Evolutionary conservation across 2,113 vertebrate genomes (phyloP), one percentile per base, ranked within the genome.

Genomic region (Nerophis ophidion): DNA sequence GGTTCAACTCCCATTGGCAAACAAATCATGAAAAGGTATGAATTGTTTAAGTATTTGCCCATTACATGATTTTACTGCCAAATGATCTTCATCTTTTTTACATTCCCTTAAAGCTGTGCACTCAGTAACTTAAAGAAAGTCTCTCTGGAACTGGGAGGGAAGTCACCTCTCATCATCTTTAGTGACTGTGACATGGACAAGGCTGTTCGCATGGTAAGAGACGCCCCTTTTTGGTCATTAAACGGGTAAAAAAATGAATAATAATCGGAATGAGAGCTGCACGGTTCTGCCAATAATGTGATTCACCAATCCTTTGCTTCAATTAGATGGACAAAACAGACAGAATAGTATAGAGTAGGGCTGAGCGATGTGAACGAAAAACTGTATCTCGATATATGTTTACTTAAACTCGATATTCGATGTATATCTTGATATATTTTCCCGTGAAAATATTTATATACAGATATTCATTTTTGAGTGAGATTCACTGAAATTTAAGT

Each of bases 1-100:
- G 93, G 93, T 66, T 94, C 93, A 48, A 95, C 93, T 0, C 89
- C 89, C 1, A 91, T 95, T 4, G 93, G 93, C 55, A 95, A 94
- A 70, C 89, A 93, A 50, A 94, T 94, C 74, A 95, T 95, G 93
- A 92, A 94, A 73, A 94, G 93, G 93, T 93, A 63, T 8, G n/a
- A 34, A 1, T 16, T 0, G 1, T 40, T 16, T 1, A 1, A 13
- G 8, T 38, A 7, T 1, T 0, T 6, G 10, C n/a, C 57, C 13
- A 1, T 14, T 1, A 33, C 4, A 33, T 35, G 0, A 44, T 5
- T 7, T 15, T 0, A 13, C 1, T 17, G 46, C 16, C 48, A 1
- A 26, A 6, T 48, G 7, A 16, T 45, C 2, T 56, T 6, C 54
- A 49, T 6, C 49, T 59, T 7, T 17, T 4, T 1, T 11, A 19